Evolutionary conservation across 2,113 vertebrate species (phyloP).

Genomic region (Tringa solitaria): DNA sequence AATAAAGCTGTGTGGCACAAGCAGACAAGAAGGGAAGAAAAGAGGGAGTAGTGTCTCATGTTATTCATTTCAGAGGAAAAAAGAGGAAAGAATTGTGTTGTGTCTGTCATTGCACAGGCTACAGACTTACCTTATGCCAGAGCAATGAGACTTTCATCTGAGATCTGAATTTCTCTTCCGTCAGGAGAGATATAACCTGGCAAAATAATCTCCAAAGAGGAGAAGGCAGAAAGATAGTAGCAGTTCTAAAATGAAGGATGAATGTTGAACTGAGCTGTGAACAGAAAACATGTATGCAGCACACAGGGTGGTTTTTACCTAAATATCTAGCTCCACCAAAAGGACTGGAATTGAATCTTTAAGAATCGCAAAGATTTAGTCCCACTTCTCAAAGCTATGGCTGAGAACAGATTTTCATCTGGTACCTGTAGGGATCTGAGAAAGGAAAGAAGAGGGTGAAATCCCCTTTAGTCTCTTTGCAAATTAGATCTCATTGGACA

Average conservation of each 20-base stretch:
- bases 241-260: background rate
- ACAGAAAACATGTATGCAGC: background rate
- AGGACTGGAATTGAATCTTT: background rate
- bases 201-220: background rate
- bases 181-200: background rate
- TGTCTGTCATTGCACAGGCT: background rate
- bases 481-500: background rate
- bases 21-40: background rate
- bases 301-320: background rate
- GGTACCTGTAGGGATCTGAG: background rate
- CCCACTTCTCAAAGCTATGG: background rate
- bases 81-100: background rate
- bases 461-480: background rate
- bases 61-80: background rate
- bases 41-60: background rate
- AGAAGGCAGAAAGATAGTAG: background rate
- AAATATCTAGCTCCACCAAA: conserved; percentile 55
- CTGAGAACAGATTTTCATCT: background rate
- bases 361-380: background rate
- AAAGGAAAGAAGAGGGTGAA: background rate
- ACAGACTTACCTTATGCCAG: background rate
- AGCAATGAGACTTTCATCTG: background rate
- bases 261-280: background rate
- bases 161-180: background rate
- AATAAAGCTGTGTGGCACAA: background rate